Evolutionary conservation across 1,140 invertebrate genomes (phyloP).

Genomic region (Physella acuta): DNA sequence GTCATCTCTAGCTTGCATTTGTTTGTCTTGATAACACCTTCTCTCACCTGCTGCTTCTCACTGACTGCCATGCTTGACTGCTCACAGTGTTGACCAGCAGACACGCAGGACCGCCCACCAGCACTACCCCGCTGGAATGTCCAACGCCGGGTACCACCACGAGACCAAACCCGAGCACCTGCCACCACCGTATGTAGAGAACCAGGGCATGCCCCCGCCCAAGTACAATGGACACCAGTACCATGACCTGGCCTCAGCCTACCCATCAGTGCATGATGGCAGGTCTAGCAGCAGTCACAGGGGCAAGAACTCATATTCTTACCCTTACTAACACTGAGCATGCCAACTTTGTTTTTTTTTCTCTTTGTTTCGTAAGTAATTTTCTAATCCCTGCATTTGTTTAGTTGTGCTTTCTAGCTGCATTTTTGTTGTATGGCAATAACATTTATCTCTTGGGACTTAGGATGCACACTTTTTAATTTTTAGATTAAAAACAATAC

Average conservation of each 20-base stretch:
- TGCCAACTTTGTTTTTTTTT: neutral
- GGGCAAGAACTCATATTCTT: constrained; percentile 10
- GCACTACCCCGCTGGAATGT: neutral
- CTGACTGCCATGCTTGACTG: neutral
- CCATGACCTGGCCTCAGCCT: neutral
- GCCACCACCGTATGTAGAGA: constrained; percentile 11
- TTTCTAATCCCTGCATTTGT: neutral
- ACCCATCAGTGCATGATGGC: constrained; percentile 1
- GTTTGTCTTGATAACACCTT: neutral
- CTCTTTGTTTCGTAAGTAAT: neutral
- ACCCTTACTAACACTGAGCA: constrained; percentile 21
- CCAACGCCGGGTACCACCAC: constrained; percentile 8
- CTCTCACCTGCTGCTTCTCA: neutral
- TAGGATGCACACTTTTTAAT: too few relatives aligned
- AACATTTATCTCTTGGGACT: too few relatives aligned
- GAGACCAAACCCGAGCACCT: neutral
- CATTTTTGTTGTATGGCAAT: too few relatives aligned
- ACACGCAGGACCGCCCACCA: neutral
- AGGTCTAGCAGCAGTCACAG: neutral
- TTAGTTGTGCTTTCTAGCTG: too few relatives aligned
- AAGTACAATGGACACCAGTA: constrained; percentile 13
- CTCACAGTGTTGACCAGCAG: neutral
- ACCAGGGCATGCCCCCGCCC: constrained; percentile 2
- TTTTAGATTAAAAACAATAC: too few relatives aligned
- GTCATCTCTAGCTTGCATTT: neutral